Conservation (phyloP, 2,113 vertebrate genomes). For the Myxocyprinus asiaticus region DNA sequence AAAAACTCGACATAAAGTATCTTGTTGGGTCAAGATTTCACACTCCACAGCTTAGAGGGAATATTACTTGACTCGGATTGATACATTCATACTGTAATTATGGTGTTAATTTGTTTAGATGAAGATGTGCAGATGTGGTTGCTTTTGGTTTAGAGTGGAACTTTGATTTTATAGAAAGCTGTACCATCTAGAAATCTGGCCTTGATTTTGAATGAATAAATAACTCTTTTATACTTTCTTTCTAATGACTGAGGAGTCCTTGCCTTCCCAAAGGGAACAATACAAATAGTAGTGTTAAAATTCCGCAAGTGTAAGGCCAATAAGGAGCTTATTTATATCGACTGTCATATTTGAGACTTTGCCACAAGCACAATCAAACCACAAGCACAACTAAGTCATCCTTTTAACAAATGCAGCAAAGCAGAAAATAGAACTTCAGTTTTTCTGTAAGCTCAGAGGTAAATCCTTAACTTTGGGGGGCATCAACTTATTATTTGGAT, state of each 20-base stretch:
- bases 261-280: neutral
- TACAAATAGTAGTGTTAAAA: slow-evolving; percentile 5
- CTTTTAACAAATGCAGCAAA: slow-evolving; percentile 22
- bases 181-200: too few relatives aligned
- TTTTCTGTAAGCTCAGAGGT: neutral
- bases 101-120: too few relatives aligned
- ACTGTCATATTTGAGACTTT: slow-evolving; percentile 5
- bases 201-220: too few relatives aligned
- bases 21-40: too few relatives aligned
- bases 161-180: too few relatives aligned
- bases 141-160: too few relatives aligned
- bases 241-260: neutral
- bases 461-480: neutral
- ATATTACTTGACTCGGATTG: too few relatives aligned
- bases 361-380: slow-evolving; percentile 20
- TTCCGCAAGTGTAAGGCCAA: slow-evolving; percentile 9
- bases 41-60: too few relatives aligned
- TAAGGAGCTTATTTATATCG: slow-evolving; percentile 24
- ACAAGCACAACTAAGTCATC: slow-evolving; percentile 14
- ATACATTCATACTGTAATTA: too few relatives aligned
- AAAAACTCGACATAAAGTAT: too few relatives aligned
- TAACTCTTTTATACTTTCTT: too few relatives aligned
- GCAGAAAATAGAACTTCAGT: slow-evolving; percentile 1
- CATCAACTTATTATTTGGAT: slow-evolving; percentile 19
- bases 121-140: too few relatives aligned